These are phyloP conservation scores for Coptodon bakossiorum DNA, from an alignment of 2,113 vertebrate genomes.

Conservation along the genomic window DNA sequence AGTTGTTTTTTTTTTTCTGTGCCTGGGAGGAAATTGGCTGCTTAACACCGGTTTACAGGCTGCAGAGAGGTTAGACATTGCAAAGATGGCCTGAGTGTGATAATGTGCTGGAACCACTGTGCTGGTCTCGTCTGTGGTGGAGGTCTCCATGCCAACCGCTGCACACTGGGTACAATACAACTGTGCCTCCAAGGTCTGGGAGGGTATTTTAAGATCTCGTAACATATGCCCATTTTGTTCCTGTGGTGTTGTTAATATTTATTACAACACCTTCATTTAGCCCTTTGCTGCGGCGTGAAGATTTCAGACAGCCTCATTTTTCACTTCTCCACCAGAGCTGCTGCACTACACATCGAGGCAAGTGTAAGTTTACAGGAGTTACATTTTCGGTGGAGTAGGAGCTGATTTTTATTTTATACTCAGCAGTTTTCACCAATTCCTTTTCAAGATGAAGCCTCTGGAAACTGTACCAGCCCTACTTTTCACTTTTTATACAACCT, in stretches of 20 bases:
- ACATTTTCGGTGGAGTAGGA: background rate
- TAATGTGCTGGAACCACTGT: background rate
- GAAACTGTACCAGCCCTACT: slow-evolving; percentile 47
- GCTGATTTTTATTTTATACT: slow-evolving; percentile 39
- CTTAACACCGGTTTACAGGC: background rate
- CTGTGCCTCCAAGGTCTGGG: background rate
- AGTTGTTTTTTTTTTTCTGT: background rate
- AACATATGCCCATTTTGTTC: slow-evolving; percentile 15
- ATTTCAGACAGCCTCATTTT: background rate
- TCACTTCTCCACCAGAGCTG: background rate
- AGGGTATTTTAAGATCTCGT: background rate
- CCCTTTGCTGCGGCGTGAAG: background rate
- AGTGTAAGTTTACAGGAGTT: background rate
- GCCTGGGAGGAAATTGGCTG: slow-evolving; percentile 1
- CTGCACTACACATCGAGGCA: background rate
- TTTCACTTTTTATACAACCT: slow-evolving; percentile 25
- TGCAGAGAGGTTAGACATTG: background rate
- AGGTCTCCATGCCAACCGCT: slow-evolving; percentile 43
- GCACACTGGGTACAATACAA: slow-evolving; percentile 2
- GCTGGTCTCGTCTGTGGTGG: background rate
- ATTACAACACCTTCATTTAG: background rate
- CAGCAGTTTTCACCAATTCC: slow-evolving; percentile 38
- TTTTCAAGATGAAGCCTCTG: slow-evolving; percentile 35
- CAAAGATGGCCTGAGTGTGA: background rate
- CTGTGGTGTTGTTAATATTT: background rate